A percentile compares a stretch with the other conserved stretches of the same genome.
Conservation (phyloP, 2,113 vertebrate genomes). For the Muscicapa adusta region DNA sequence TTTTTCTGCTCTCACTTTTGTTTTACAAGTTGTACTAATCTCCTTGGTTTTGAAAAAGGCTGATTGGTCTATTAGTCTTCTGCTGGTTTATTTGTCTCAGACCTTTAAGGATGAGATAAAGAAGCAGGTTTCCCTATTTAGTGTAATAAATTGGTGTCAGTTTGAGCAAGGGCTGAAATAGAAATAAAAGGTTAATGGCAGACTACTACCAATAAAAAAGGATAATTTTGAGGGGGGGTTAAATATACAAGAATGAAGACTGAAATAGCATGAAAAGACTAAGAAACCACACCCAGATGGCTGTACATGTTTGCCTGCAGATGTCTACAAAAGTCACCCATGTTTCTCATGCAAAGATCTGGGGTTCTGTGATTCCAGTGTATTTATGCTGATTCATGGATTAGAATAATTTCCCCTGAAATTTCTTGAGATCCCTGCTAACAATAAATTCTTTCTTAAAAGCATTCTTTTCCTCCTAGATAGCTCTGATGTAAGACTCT, state of each 20-base stretch:
- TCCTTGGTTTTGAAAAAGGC: background rate
- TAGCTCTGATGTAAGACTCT: background rate
- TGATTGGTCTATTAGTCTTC: background rate
- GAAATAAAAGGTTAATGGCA: background rate
- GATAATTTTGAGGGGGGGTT: accelerated
- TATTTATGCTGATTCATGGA: background rate
- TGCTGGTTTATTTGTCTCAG: background rate
- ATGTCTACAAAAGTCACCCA: background rate
- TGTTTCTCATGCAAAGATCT: background rate
- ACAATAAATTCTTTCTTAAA: background rate
- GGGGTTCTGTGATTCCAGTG: background rate
- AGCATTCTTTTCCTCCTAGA: background rate
- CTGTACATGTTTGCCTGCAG: background rate
- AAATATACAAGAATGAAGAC: background rate
- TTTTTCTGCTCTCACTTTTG: background rate
- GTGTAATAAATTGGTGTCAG: background rate
- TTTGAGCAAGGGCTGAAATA: background rate
- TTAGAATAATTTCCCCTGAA: background rate
- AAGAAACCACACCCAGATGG: background rate
- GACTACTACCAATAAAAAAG: background rate
- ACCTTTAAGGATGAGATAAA: background rate
- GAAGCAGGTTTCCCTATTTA: background rate
- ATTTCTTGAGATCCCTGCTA: background rate
- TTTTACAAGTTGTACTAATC: background rate
- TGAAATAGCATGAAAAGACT: background rate